Evolutionary conservation across 1,140 invertebrate genomes (phyloP).

Genomic region (Brachionus asplanchnoidis): DNA sequence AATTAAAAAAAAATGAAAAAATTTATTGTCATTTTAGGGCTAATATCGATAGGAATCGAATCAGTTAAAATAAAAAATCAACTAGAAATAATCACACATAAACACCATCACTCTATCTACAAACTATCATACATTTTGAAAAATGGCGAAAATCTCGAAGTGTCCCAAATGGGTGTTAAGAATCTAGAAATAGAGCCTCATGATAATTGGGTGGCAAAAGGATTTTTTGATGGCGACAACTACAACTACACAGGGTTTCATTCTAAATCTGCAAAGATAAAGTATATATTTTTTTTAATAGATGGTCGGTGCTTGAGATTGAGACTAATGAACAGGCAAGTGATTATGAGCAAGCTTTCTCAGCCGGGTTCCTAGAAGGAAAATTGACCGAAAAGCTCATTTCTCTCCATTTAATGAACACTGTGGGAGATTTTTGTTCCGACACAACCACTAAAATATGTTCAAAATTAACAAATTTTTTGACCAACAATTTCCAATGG

Average conservation of each 20-base stretch:
- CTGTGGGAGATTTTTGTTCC: constrained; percentile 65
- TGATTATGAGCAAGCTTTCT: constrained; percentile 71
- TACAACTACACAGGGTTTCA: constrained; percentile 28
- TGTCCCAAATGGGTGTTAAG: constrained; percentile 13
- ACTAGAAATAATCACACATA: not conserved
- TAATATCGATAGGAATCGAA: not conserved
- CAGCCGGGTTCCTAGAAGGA: constrained; percentile 81
- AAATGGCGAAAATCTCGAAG: not conserved
- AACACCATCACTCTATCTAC: not conserved
- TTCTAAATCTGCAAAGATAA: not conserved
- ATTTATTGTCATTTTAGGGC: not conserved
- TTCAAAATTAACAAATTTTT: constrained; percentile 63
- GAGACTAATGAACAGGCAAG: constrained; percentile 46
- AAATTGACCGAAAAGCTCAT: constrained; percentile 58
- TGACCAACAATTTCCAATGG: constrained; percentile 58
- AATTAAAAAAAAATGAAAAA: not conserved
- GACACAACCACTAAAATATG: constrained; percentile 64
- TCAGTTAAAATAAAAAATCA: not conserved
- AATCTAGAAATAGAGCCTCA: constrained; percentile 25
- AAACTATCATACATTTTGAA: constrained; percentile 1
- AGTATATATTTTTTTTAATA: constrained; percentile 40
- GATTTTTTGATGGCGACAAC: constrained; percentile 21
- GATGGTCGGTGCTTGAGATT: constrained; percentile 53
- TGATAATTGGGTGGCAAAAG: constrained; percentile 18
- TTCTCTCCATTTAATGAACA: constrained; percentile 73